Base-by-base conservation (phyloP, 2,113 vertebrate genomes). In the Choloepus hoffmanni region DNA sequence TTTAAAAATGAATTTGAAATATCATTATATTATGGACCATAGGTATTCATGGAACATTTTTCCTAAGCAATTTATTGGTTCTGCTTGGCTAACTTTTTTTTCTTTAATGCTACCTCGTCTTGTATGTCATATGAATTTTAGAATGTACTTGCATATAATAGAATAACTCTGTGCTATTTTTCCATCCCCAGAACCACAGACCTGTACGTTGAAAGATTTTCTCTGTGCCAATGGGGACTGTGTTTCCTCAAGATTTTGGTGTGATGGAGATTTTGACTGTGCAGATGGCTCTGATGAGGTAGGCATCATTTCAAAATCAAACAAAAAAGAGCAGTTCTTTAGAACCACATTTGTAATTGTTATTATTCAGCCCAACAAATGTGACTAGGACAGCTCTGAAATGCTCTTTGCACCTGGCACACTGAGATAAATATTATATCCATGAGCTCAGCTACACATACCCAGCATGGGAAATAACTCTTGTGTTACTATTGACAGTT, bases 201-300 rank as follows among this genome's bases (percentile, higher is more conserved):
- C 99, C 0, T 99, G 99, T 95, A 99, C 99, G 96, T 97, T 99
- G 98, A 99, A 99, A 98, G 99, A 99, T 89, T 99, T 99, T 86
- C 99, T 99, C 70, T 99, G 99, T 89, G 97, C 99, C 85, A 99
- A 99, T 45, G 99, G 99, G 76, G 99, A 99, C 95, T 99, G 99
- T 96, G 99, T 99, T 97, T 99, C 99, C 65, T 99, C 99, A 60
- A 98, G 99, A 55, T 99, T 99, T 98, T 99, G 99, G 98, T 99
- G 99, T 88, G 99, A 99, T 90, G 99, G 99, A 48, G 99, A 99
- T 98, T 99, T 99, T 72, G 99, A 99, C 98, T 99, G 99, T 97
- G 98, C 99, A 85, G 99, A 99, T 94, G 99, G 99, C 92, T 99
- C 99, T 50, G 99, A 99, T 95, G 99, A 99, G 99, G 99, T 99